Evolutionary conservation across 2,888 invertebrate genomes (phyloP).

Genomic region (Hemicrepidius hirtus): DNA sequence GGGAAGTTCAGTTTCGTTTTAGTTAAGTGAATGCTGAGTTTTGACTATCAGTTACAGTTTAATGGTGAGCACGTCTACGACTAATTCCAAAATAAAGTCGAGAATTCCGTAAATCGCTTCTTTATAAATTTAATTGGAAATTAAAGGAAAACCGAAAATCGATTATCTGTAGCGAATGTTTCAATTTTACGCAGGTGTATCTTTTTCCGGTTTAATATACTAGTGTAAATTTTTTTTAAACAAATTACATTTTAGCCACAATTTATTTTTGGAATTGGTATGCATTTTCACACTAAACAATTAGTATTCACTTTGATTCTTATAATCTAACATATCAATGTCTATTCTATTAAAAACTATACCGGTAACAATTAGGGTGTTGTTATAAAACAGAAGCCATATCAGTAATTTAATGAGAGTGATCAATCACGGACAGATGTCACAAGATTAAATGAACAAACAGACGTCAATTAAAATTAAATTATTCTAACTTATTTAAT

Average conservation of each 20-base stretch:
- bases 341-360: not conserved
- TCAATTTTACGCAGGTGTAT: constrained; percentile 35
- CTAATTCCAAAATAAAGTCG: not conserved
- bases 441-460: constrained; percentile 42
- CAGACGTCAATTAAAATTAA: constrained; percentile 46
- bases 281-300: too few species aligned
- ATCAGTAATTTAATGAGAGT: constrained; percentile 33
- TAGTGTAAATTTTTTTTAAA: constrained; percentile 12
- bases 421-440: constrained; percentile 43
- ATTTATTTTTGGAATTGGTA: too few species aligned
- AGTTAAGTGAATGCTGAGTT: too few species aligned
- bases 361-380: constrained; percentile 28
- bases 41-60: too few species aligned
- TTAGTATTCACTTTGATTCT: too few species aligned
- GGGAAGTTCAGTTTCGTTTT: too few species aligned
- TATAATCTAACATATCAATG: too few species aligned
- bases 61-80: not conserved
- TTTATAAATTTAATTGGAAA: not conserved
- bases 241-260: too few species aligned
- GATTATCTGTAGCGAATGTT: constrained; percentile 23
- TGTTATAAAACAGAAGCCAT: constrained; percentile 31
- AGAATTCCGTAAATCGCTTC: not conserved
- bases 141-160: constrained; percentile 14
- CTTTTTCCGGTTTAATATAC: constrained; percentile 14
- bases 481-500: constrained; percentile 31